Conservation (phyloP, 1,140 invertebrate genomes). For the Choristoneura fumiferana region DNA sequence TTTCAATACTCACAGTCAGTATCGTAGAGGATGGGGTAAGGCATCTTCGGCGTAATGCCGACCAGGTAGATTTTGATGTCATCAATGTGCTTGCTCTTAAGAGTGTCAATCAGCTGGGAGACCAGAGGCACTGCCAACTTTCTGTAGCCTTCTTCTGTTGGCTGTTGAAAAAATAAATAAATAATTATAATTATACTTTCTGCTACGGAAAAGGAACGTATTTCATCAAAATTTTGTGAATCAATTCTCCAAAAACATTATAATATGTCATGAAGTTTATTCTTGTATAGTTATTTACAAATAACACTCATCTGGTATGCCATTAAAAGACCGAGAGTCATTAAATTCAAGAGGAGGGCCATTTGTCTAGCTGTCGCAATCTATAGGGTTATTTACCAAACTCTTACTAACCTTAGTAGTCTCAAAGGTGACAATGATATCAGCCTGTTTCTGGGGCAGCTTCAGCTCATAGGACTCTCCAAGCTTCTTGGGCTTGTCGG, state of each 20-base stretch:
- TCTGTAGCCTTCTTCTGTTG: slow-evolving; percentile 74
- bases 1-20: slow-evolving; percentile 59
- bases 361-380: no score
- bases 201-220: neutral
- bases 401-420: slow-evolving; percentile 64
- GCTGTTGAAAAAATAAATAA: slow-evolving; percentile 35
- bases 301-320: no score
- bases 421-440: slow-evolving; percentile 86
- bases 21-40: slow-evolving; percentile 69
- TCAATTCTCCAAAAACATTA: neutral
- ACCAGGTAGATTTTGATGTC: slow-evolving; percentile 73
- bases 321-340: no score
- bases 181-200: neutral
- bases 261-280: no score
- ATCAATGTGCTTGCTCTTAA: slow-evolving; percentile 67
- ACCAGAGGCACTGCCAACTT: slow-evolving; percentile 75
- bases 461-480: slow-evolving; percentile 83
- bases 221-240: neutral
- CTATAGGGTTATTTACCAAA: no score
- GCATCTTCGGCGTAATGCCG: slow-evolving; percentile 57
- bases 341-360: no score
- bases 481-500: slow-evolving; percentile 71
- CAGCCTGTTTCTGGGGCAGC: slow-evolving; percentile 84
- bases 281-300: no score
- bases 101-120: slow-evolving; percentile 65